These are phyloP conservation scores for Opisthocomus hoazin DNA, from an alignment of 2,113 vertebrate species.

Conservation along the genomic window DNA sequence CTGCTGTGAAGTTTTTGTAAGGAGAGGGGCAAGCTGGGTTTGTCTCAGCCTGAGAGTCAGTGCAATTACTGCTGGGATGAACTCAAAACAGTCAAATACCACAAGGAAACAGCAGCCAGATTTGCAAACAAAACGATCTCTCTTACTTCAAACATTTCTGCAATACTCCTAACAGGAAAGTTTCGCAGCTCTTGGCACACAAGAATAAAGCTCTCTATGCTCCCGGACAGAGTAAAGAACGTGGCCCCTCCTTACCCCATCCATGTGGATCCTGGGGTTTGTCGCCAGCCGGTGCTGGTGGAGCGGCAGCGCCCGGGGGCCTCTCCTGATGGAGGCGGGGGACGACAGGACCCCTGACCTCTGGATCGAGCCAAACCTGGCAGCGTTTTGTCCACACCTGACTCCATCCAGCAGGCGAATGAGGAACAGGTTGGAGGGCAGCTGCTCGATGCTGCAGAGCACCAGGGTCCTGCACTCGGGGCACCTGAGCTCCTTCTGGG, in stretches of 20 bases:
- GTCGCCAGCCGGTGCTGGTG: slow-evolving; percentile 68
- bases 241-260: slow-evolving; percentile 75
- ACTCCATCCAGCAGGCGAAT: slow-evolving; percentile 84
- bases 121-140: background rate
- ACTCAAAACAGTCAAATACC: background rate
- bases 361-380: slow-evolving; percentile 61
- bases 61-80: background rate
- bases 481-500: slow-evolving; percentile 81
- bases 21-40: background rate
- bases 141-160: background rate
- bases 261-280: slow-evolving; percentile 66
- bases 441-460: slow-evolving; percentile 80
- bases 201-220: background rate
- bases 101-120: background rate
- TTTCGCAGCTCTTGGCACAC: background rate
- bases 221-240: background rate
- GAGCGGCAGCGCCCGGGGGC: slow-evolving; percentile 63
- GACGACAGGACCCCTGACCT: slow-evolving; percentile 58
- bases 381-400: slow-evolving; percentile 32
- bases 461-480: slow-evolving; percentile 84
- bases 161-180: background rate
- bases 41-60: background rate
- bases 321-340: slow-evolving; percentile 61
- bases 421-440: slow-evolving; percentile 86
- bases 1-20: background rate